These are phyloP conservation scores for Leucania comma DNA, from an alignment of 2,888 invertebrate species.

Conservation along the genomic window DNA sequence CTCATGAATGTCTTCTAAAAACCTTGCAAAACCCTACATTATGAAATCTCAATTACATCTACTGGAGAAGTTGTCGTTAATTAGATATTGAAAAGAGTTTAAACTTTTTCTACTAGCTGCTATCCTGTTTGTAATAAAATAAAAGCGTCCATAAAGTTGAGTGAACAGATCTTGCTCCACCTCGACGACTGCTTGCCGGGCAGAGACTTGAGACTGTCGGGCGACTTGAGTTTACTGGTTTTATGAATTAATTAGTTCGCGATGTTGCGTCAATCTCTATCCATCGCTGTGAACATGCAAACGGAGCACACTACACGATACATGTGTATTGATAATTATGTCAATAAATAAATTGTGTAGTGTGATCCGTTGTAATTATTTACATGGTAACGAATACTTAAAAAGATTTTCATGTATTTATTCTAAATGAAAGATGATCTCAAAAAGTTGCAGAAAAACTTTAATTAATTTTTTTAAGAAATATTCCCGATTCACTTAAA, in stretches of 20 bases:
- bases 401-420: too few species aligned
- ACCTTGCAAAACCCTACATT: background rate
- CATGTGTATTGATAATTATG: too few species aligned
- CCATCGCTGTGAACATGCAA: too few species aligned
- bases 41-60: background rate
- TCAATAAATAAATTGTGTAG: too few species aligned
- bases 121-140: constrained; percentile 15
- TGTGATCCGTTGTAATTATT: too few species aligned
- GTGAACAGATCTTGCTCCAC: constrained; percentile 12
- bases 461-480: background rate
- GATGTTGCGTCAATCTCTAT: background rate
- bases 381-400: background rate
- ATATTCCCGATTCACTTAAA: too few species aligned
- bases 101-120: constrained; percentile 22
- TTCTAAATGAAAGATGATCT: too few species aligned
- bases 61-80: background rate
- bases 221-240: background rate
- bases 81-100: constrained; percentile 1
- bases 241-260: constrained; percentile 23
- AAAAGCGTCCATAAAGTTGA: constrained; percentile 23
- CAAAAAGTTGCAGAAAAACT: too few species aligned
- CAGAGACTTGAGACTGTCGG: background rate
- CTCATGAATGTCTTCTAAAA: too few species aligned
- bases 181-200: background rate
- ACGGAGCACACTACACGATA: background rate